A percentile compares a stretch with the other conserved stretches of the same genome.
Evolutionary conservation across 1,140 invertebrate genomes (phyloP).

Genomic region (silkworm (Bombyx mori)): ASM3026992v2 NC_085111.1:11487501-11488000

Average conservation of each 20-base stretch:
- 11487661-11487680: constrained; percentile 18
- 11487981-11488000: no score
- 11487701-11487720: constrained; percentile 8
- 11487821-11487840: no score
- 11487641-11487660: constrained; percentile 5
- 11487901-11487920: no score
- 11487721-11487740: constrained; percentile 1
- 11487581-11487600: constrained; percentile 8
- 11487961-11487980: no score
- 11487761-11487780: no score
- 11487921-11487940: no score
- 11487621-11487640: not conserved
- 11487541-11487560: constrained; percentile 15
- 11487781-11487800: no score
- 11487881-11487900: no score
- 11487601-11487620: constrained; percentile 6
- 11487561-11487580: constrained; percentile 8
- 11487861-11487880: no score
- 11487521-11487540: constrained; percentile 37
- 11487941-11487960: no score
- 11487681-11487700: constrained; percentile 19
- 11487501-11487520: constrained; percentile 33
- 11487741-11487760: not conserved
- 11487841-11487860: no score
- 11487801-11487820: no score